These are phyloP conservation scores for Chloroceryle amazona DNA, from an alignment of 2,797 vertebrate genomes.

Conservation along the genomic window DNA sequence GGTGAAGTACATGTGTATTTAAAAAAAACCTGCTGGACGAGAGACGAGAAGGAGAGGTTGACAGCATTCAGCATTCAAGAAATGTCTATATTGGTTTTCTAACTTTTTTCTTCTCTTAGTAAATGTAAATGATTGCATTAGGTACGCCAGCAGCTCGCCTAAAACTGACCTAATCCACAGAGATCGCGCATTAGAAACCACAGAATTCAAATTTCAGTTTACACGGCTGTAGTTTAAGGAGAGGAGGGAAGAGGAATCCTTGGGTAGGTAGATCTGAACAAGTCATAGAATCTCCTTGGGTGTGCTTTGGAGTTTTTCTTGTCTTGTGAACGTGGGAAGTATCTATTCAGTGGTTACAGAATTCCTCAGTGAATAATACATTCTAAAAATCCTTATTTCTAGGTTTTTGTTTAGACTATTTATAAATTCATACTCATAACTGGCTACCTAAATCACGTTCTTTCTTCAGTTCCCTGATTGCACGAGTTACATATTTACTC, in stretches of 20 bases:
- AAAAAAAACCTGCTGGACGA: neutral
- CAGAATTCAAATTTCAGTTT: conserved; percentile 6
- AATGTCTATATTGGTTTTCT: neutral
- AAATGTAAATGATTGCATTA: neutral
- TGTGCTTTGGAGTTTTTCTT: neutral
- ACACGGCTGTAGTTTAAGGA: neutral
- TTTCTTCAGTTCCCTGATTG: conserved; percentile 56
- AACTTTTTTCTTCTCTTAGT: neutral
- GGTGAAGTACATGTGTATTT: neutral
- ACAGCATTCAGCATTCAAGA: neutral
- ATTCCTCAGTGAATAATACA: conserved; percentile 10
- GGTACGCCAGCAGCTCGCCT: neutral
- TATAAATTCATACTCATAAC: conserved; percentile 50
- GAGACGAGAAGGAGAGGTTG: neutral
- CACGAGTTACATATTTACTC: conserved; percentile 27
- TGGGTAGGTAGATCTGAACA: neutral
- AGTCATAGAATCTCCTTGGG: neutral
- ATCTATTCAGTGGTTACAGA: conserved; percentile 23
- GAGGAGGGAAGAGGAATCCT: neutral
- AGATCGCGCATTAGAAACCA: neutral
- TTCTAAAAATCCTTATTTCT: conserved; percentile 40
- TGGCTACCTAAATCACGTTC: conserved; percentile 54
- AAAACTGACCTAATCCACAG: neutral
- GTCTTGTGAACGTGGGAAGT: neutral
- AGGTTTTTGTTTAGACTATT: conserved; percentile 48